Percentiles rank a stretch among this genome's conserved stretches.
These are phyloP conservation scores for Pinna nobilis DNA, from an alignment of 1,140 invertebrate genomes.

Conservation along the genomic window DNA sequence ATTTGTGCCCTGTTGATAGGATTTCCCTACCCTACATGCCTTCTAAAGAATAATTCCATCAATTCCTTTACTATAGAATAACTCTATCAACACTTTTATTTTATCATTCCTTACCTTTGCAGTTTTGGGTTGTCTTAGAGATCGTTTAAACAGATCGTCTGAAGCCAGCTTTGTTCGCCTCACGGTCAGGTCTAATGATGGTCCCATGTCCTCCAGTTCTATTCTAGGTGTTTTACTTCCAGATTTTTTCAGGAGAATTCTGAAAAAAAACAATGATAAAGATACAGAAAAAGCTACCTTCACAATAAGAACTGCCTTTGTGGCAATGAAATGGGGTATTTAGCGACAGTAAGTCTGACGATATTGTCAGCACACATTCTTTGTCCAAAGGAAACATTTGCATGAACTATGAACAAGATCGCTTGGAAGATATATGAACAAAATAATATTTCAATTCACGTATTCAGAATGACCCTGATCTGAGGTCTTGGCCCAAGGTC, in stretches of 20 bases:
- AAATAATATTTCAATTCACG: too few relatives aligned
- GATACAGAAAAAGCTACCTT: not conserved
- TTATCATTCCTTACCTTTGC: constrained; percentile 79
- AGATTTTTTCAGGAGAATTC: constrained; percentile 92
- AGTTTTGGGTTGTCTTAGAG: constrained; percentile 89
- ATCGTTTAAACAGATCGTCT: constrained; percentile 91
- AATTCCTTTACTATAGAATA: not conserved
- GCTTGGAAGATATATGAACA: too few relatives aligned
- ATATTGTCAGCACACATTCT: not conserved
- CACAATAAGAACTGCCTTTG: too few relatives aligned
- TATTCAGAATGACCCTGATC: too few relatives aligned
- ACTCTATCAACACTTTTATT: not conserved
- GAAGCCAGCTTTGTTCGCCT: constrained; percentile 92
- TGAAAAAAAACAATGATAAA: constrained; percentile 65
- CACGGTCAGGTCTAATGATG: constrained; percentile 90
- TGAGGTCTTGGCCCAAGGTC: too few relatives aligned
- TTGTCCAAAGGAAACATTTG: too few relatives aligned
- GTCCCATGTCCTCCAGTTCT: constrained; percentile 96
- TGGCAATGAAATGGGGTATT: too few relatives aligned
- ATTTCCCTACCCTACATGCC: too few relatives aligned
- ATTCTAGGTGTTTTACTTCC: constrained; percentile 89
- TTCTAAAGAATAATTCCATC: too few relatives aligned
- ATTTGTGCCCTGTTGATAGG: too few relatives aligned
- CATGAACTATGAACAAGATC: too few relatives aligned
- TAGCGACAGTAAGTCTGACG: not conserved